These are phyloP conservation scores for Lophotriccus pileatus DNA, from an alignment of 2,797 vertebrate species.

Conservation along the genomic window DNA sequence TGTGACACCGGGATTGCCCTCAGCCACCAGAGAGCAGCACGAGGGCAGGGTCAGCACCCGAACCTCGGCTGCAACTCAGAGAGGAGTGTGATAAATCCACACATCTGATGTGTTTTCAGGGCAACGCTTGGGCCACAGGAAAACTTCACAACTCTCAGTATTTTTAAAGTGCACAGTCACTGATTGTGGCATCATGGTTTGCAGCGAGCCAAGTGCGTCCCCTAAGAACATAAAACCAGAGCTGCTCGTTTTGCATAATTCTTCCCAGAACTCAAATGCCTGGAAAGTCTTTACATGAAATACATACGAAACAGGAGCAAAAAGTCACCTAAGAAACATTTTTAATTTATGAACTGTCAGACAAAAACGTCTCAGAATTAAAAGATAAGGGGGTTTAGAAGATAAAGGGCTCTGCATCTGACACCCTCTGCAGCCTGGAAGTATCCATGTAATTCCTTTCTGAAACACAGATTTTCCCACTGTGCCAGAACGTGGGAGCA, in stretches of 20 bases:
- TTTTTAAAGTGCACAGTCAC: neutral
- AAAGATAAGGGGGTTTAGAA: constrained; percentile 57
- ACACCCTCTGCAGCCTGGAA: constrained; percentile 30
- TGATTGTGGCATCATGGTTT: neutral
- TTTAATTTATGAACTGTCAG: constrained; percentile 66
- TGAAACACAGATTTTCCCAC: constrained; percentile 34
- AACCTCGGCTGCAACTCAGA: neutral
- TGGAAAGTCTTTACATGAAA: constrained; percentile 52
- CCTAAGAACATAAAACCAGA: constrained; percentile 26
- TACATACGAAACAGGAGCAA: constrained; percentile 47
- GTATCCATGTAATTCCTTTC: neutral
- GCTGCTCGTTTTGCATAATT: constrained; percentile 33
- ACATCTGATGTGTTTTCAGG: neutral
- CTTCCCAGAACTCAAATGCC: constrained; percentile 23
- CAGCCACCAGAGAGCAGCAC: neutral
- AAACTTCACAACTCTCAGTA: neutral
- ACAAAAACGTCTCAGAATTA: constrained; percentile 60
- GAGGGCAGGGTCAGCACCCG: neutral
- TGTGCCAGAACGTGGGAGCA: neutral
- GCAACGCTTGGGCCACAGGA: neutral
- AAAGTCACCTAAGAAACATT: constrained; percentile 54
- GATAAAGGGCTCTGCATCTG: constrained; percentile 42
- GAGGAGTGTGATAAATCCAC: neutral
- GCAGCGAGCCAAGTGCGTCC: neutral
- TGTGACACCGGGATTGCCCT: neutral